These are phyloP conservation scores for Eulemur macaco DNA, from an alignment of 2,113 vertebrate genomes.

Conservation along the genomic window DNA sequence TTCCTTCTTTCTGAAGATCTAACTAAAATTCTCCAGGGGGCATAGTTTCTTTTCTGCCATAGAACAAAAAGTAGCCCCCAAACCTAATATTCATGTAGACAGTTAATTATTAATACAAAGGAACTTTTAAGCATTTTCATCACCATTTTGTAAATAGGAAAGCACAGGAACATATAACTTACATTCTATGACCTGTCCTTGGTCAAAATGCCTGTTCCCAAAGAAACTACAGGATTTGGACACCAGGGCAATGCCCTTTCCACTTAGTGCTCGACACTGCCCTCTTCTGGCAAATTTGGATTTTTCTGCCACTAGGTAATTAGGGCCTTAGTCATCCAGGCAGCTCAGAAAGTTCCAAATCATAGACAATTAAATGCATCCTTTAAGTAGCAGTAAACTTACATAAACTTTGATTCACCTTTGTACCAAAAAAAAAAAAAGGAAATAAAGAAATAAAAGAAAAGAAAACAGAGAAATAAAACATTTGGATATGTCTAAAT, in stretches of 20 bases:
- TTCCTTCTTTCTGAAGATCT: conserved; percentile 9
- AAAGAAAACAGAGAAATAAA: conserved; percentile 38
- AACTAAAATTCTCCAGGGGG: not conserved
- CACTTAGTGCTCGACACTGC: not conserved
- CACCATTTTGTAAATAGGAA: not conserved
- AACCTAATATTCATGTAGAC: not conserved
- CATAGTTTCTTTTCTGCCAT: not conserved
- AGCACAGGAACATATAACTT: not conserved
- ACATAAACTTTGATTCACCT: conserved; percentile 73
- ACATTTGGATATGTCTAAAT: conserved; percentile 51
- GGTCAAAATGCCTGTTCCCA: not conserved
- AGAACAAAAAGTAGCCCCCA: not conserved
- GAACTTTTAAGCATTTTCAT: not conserved
- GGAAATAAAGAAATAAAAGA: not conserved
- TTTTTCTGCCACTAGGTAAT: not conserved
- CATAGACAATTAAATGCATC: not conserved
- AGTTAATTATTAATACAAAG: not conserved
- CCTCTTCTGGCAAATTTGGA: not conserved
- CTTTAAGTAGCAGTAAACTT: not conserved
- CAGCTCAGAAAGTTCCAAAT: not conserved
- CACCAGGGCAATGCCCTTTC: not conserved
- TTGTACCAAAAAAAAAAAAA: not conserved
- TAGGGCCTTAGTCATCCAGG: not conserved
- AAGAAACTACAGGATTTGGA: not conserved
- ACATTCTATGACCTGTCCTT: not conserved